phyloP scores from a whole-genome alignment of 2,113 vertebrate species.

The Trachemys scripta region DNA sequence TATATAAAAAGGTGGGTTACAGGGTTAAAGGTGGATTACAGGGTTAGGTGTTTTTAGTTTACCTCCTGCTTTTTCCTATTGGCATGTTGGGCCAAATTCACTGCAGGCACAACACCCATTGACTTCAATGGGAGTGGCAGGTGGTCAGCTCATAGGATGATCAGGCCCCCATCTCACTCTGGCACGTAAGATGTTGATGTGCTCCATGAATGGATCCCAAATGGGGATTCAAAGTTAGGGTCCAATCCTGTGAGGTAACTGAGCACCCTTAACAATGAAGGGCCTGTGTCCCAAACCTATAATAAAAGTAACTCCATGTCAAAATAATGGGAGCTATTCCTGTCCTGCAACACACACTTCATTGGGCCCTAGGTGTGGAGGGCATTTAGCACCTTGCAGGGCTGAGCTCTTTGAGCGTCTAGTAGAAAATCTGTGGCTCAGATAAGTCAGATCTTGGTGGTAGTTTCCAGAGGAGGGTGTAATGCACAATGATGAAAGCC shows the following conservation, averaged over 20 bases:
- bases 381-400: neutral
- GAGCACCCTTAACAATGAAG: neutral
- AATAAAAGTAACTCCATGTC: neutral
- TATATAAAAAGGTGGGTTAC: neutral
- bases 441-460: neutral
- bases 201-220: neutral
- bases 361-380: neutral
- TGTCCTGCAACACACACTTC: neutral
- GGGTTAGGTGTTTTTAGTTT: neutral
- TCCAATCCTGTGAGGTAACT: neutral
- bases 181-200: neutral
- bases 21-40: neutral
- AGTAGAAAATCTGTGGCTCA: neutral
- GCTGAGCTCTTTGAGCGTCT: neutral
- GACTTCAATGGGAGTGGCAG: neutral
- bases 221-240: neutral
- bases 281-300: neutral
- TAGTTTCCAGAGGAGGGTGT: neutral
- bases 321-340: neutral
- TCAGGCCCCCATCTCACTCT: neutral
- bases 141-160: rapidly evolving
- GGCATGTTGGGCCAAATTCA: neutral
- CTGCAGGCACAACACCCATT: neutral
- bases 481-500: neutral
- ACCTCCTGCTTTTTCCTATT: neutral